Percentiles rank a stretch among this genome's conserved stretches.
Evolutionary conservation across 1,140 invertebrate genomes (phyloP).

Genomic region (Zaprionus camerounensis): DNA sequence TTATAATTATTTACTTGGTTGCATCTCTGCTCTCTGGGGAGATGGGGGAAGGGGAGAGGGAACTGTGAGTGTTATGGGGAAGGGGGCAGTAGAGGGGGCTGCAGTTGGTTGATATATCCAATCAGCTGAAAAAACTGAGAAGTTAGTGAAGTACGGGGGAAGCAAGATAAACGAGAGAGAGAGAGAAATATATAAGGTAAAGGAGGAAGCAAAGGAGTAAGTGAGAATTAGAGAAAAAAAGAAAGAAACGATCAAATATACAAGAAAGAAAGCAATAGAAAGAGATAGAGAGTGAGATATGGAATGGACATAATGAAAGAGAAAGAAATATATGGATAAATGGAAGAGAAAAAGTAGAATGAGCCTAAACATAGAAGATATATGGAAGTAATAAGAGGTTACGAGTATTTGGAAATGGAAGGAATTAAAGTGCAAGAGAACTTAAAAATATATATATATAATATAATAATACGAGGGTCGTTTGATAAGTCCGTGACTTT

Average conservation of each 20-base stretch:
- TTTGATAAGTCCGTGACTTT: no score
- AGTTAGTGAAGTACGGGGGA: neutral
- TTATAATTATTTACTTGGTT: constrained; percentile 47
- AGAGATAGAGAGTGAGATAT: neutral
- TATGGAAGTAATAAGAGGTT: no score
- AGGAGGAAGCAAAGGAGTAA: neutral
- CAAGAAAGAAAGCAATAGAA: neutral
- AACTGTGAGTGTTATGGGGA: neutral
- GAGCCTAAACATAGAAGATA: no score
- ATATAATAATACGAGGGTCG: no score
- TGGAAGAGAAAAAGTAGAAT: no score
- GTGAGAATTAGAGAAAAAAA: neutral
- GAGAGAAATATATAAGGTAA: no score
- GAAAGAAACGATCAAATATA: neutral
- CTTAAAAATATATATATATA: no score
- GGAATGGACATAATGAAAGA: neutral
- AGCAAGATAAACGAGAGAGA: neutral
- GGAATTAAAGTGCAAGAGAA: no score
- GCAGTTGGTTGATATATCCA: constrained; percentile 13
- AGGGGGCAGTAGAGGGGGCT: neutral
- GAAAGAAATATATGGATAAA: no score
- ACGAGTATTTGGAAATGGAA: no score
- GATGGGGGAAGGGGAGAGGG: neutral
- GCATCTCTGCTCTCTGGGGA: constrained; percentile 1
- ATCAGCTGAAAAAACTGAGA: constrained; percentile 1